Evolutionary conservation across 2,797 vertebrate genomes (phyloP).

Genomic region (Coranthus polyacanthus): DNA sequence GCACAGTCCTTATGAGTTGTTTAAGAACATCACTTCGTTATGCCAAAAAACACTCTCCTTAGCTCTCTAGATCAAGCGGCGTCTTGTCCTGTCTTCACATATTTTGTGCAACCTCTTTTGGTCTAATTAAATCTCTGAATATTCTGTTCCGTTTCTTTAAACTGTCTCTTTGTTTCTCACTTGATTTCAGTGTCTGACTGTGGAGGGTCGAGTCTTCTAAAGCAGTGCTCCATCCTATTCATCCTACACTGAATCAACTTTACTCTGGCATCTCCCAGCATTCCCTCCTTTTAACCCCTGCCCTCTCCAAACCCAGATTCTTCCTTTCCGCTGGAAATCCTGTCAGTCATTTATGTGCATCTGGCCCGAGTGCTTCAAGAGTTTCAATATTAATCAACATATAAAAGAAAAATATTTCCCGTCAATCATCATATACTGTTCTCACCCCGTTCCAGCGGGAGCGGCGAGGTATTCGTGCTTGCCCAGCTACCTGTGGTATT

Average conservation of each 20-base stretch:
- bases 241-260: conserved; percentile 77
- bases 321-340: conserved; percentile 70
- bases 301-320: conserved; percentile 59
- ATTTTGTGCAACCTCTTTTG: conserved; percentile 27
- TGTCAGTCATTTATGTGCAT: conserved; percentile 72
- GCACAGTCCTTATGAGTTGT: background rate
- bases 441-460: conserved; percentile 48
- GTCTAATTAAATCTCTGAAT: conserved; percentile 3
- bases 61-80: conserved; percentile 9
- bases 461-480: conserved; percentile 49
- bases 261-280: conserved; percentile 71
- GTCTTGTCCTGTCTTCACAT: conserved; percentile 29
- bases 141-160: conserved; percentile 15
- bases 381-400: conserved; percentile 68
- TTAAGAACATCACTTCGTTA: background rate
- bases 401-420: conserved; percentile 67
- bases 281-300: conserved; percentile 67
- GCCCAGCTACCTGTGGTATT: conserved; percentile 63
- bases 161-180: conserved; percentile 21
- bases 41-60: background rate
- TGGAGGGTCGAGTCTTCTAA: conserved; percentile 55
- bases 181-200: conserved; percentile 39
- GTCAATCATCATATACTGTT: conserved; percentile 72
- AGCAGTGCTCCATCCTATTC: conserved; percentile 53
- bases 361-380: conserved; percentile 41